Percentiles rank a stretch among this genome's conserved stretches.
phyloP scores from a whole-genome alignment of 2,797 vertebrate genomes.

The Sebastes flavidus region DNA sequence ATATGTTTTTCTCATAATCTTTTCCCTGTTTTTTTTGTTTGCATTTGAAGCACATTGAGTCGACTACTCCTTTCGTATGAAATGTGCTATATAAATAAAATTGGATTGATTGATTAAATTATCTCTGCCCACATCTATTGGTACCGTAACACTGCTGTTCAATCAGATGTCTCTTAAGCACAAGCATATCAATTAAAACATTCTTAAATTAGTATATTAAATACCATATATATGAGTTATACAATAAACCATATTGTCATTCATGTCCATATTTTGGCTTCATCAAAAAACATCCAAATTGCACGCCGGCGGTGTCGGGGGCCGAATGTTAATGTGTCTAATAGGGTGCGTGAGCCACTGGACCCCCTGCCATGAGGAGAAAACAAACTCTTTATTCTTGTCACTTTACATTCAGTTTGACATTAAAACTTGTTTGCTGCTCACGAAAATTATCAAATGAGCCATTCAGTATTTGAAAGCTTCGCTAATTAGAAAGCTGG shows the following conservation, averaged over 20 bases:
- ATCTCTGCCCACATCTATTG: background rate
- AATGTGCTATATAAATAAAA: too few species aligned
- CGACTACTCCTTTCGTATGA: too few species aligned
- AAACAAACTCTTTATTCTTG: constrained; percentile 56
- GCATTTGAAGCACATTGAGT: too few species aligned
- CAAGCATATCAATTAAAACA: background rate
- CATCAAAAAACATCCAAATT: background rate
- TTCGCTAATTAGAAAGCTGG: constrained; percentile 49
- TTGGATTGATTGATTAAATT: too few species aligned
- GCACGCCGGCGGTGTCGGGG: constrained; percentile 26
- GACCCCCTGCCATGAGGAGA: constrained; percentile 19
- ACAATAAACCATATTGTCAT: background rate
- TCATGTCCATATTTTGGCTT: constrained; percentile 8
- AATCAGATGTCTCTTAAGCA: background rate
- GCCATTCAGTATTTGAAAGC: constrained; percentile 54
- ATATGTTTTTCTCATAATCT: too few species aligned
- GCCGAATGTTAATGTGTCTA: constrained; percentile 44
- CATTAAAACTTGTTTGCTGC: constrained; percentile 57
- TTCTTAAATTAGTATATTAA: background rate
- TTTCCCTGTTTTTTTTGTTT: too few species aligned
- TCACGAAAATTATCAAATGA: constrained; percentile 59
- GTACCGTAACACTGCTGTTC: background rate
- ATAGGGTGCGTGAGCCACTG: constrained; percentile 38
- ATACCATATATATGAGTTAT: background rate
- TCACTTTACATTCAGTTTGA: constrained; percentile 54